Evolutionary conservation across 2,113 vertebrate genomes (phyloP).

Genomic region (Calyptomena viridis): DNA sequence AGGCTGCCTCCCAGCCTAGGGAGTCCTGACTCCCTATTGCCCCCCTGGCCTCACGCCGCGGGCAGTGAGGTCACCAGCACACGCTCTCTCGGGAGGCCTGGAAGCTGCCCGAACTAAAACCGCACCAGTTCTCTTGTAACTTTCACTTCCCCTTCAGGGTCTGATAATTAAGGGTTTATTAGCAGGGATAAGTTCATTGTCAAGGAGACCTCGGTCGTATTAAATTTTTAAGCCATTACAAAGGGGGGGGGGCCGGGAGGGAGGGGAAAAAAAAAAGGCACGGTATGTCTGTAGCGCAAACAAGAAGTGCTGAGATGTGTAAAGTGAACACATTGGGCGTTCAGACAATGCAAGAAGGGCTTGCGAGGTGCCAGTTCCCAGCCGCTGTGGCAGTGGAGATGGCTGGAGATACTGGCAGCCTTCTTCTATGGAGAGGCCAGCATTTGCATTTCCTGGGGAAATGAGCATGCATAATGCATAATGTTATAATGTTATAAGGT

Average conservation of each 20-base stretch:
- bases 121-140: background rate
- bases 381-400: accelerated
- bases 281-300: accelerated
- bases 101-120: background rate
- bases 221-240: background rate
- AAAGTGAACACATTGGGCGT: accelerated
- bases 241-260: accelerated
- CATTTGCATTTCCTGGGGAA: background rate
- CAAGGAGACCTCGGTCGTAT: background rate
- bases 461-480: background rate
- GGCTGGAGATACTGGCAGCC: background rate
- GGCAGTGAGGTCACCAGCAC: background rate
- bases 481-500: background rate
- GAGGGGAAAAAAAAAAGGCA: accelerated
- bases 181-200: background rate
- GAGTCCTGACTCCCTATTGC: accelerated
- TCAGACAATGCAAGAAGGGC: accelerated
- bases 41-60: accelerated
- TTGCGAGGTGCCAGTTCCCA: background rate
- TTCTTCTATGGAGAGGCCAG: no score
- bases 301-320: background rate
- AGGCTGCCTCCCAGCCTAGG: accelerated
- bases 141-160: background rate
- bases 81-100: background rate
- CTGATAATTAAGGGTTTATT: background rate